Conservation (phyloP, 2,797 vertebrate genomes). For the Mormyrus proboscirostris region DNA sequence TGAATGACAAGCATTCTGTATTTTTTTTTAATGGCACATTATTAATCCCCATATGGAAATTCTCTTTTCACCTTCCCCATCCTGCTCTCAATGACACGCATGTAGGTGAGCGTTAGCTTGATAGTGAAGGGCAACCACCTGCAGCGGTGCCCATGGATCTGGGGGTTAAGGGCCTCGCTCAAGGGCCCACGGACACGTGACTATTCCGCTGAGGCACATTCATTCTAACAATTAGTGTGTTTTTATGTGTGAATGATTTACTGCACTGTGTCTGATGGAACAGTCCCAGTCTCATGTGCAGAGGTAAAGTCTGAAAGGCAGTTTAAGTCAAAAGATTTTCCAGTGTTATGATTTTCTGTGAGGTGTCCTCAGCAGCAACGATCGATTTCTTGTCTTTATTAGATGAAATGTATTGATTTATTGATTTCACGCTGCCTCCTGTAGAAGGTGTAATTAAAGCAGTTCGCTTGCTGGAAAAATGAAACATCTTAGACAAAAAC, state of each 20-base stretch:
- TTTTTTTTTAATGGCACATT: not conserved
- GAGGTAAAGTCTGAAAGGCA: not conserved
- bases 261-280: not conserved
- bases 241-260: not conserved
- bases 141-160: not conserved
- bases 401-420: slow-evolving; percentile 7
- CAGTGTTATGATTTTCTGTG: not conserved
- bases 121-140: not conserved
- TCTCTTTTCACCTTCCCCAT: not conserved
- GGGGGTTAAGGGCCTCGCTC: not conserved
- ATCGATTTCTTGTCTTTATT: not conserved
- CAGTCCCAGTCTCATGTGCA: not conserved
- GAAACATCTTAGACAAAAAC: not conserved
- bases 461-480: not conserved
- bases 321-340: not conserved
- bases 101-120: not conserved
- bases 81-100: not conserved
- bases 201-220: not conserved
- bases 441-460: not conserved
- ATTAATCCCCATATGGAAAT: not conserved
- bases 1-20: not conserved
- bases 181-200: not conserved
- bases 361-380: not conserved
- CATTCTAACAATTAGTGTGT: not conserved
- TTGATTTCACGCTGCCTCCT: not conserved